Conservation (phyloP, 2,113 vertebrate genomes). For the Ptilonorhynchus violaceus region DNA sequence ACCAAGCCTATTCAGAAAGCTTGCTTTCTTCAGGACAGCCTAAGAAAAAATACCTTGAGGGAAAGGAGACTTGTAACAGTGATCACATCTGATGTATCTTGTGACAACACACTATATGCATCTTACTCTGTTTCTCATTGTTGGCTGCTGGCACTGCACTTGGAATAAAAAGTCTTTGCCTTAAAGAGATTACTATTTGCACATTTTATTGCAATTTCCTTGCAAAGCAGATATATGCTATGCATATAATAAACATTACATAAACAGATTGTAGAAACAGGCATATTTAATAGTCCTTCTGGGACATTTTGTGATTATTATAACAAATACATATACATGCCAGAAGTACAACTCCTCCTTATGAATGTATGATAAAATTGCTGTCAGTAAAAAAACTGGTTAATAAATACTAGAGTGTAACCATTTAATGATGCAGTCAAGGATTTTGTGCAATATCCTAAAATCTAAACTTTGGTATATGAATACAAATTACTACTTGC, state of each 20-base stretch:
- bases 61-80: background rate
- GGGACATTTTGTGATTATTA: background rate
- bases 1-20: background rate
- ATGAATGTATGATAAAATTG: background rate
- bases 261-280: slow-evolving; percentile 18
- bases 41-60: slow-evolving; percentile 13
- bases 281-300: slow-evolving; percentile 4
- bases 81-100: background rate
- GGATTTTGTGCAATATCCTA: background rate
- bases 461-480: background rate
- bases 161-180: background rate
- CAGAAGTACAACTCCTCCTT: background rate
- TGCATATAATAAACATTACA: background rate
- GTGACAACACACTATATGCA: background rate
- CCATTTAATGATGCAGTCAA: background rate
- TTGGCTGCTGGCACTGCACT: background rate
- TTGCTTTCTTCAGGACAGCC: background rate
- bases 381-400: background rate
- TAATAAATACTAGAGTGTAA: background rate
- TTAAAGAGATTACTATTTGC: slow-evolving; percentile 7
- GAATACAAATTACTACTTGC: background rate
- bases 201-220: slow-evolving; percentile 10
- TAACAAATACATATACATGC: background rate
- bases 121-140: background rate
- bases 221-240: background rate